Percentiles rank a stretch among this genome's conserved stretches.
phyloP scores from a whole-genome alignment of 2,888 invertebrate species.

The Chrysodeixis includens region DNA sequence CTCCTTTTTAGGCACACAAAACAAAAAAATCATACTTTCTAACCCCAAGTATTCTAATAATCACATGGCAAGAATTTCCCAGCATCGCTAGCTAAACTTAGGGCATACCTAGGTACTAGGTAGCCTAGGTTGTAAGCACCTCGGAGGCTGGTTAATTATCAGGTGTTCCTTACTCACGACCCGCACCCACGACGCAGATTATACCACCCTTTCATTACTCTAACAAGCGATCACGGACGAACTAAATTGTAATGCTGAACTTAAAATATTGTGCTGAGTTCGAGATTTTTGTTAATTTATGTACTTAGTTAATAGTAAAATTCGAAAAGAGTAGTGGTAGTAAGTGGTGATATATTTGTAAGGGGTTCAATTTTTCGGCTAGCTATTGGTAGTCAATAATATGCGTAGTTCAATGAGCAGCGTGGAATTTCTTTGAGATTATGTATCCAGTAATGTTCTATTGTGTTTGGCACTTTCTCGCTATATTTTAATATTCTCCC shows the following conservation, averaged over 20 bases:
- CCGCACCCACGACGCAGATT: slow-evolving; percentile 50
- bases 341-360: too few species aligned
- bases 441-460: not conserved
- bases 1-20: too few species aligned
- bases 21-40: too few species aligned
- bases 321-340: too few species aligned
- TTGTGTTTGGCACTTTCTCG: not conserved
- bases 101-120: not conserved
- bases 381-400: too few species aligned
- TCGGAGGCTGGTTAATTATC: slow-evolving; percentile 50
- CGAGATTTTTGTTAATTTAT: slow-evolving; percentile 6
- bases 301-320: not conserved
- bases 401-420: not conserved
- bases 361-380: too few species aligned
- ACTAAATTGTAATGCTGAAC: slow-evolving; percentile 30
- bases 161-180: slow-evolving; percentile 55
- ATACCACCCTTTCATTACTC: slow-evolving; percentile 54
- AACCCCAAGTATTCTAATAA: slow-evolving; percentile 39
- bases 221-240: slow-evolving; percentile 51
- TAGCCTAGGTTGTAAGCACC: slow-evolving; percentile 34
- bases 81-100: slow-evolving; percentile 33
- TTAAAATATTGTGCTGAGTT: slow-evolving; percentile 36
- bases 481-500: not conserved
- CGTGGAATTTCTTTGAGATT: not conserved
- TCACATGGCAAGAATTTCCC: slow-evolving; percentile 33